Base-by-base conservation (phyloP, 2,888 invertebrate genomes). In the Stictocephala bisonia region DNA sequence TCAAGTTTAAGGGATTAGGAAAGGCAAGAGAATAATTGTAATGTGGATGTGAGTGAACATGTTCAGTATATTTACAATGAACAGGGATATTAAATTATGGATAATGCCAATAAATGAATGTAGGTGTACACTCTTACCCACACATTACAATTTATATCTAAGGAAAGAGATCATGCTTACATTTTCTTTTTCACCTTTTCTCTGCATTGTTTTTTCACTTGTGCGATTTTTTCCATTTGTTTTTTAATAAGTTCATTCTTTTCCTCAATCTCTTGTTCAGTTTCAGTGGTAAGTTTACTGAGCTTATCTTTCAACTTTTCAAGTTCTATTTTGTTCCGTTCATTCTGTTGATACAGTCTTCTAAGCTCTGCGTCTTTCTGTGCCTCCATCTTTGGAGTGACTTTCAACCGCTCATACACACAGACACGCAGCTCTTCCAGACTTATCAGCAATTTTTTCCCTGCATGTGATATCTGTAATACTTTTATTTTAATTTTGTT, bases 181-280 rank as follows among this genome's bases (percentile, higher is more conserved):
- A 53, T 70, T 22, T 70, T 70, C 18, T 56, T 70, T 6, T 56
- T 35, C 26, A 70, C 24, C 9, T 51, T 35, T 2, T 70, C 70
- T 15, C 53, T 53, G 26, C 70, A 70, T 29, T 56, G 70, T 24
- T 70, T 56, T 22, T 41, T 53, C 13, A 70, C 18, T 13, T 56
- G 35, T 11, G 22, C 41, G 13, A 70, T 70, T 24, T 56, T 70
- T 13, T 53, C 70, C 3, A 56, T 29, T 26, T 70, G 56, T 41
- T 56, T 22, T 9, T 22, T n/a, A 26, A 70, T 70, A 11, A 56
- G 41, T n/a, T 41, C 13, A 24, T 56, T 70, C 41, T 70, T 70
- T 2, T 27, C 31, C 27, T 70, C 70, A 41, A 70, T 53, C 15
- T 24, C 40, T n/a, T 53, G 35, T 15, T 56, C 70, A 26, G 40